These are phyloP conservation scores for Aplodontia rufa DNA, from an alignment of 2,113 vertebrate genomes.

Conservation along the genomic window DNA sequence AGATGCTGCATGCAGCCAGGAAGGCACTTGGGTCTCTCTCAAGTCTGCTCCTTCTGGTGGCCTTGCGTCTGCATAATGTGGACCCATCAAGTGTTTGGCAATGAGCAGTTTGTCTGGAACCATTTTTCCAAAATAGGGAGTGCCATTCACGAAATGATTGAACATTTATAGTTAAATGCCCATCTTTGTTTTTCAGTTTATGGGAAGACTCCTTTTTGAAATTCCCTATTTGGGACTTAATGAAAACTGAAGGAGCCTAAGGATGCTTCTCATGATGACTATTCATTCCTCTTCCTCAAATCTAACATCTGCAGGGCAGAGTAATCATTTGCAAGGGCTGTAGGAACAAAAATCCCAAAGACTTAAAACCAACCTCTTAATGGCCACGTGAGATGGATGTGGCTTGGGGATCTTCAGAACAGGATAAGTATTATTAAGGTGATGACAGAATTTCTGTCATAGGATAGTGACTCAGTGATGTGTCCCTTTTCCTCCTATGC, in stretches of 20 bases:
- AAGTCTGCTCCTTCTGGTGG: neutral
- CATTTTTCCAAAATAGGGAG: conserved; percentile 74
- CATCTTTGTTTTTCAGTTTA: conserved; percentile 63
- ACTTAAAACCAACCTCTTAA: neutral
- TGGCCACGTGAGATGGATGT: neutral
- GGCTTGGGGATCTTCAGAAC: neutral
- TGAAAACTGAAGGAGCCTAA: neutral
- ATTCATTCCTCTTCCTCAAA: neutral
- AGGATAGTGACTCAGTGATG: neutral
- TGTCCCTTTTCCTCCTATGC: neutral
- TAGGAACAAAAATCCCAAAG: neutral
- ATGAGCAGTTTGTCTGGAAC: conserved; percentile 73
- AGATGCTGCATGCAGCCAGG: neutral
- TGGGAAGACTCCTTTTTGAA: conserved; percentile 41
- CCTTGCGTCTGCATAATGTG: conserved; percentile 74
- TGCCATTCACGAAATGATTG: conserved; percentile 70
- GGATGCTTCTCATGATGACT: neutral
- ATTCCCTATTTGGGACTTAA: neutral
- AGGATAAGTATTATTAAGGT: neutral
- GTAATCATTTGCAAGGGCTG: neutral
- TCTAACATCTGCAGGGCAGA: neutral
- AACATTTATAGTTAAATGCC: conserved; percentile 62
- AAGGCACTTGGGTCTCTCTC: neutral
- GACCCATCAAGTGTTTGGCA: conserved; percentile 76
- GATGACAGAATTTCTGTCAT: neutral